Evolutionary conservation across 1,140 invertebrate species (phyloP).

Genomic region (Drosophila ironensis): DNA sequence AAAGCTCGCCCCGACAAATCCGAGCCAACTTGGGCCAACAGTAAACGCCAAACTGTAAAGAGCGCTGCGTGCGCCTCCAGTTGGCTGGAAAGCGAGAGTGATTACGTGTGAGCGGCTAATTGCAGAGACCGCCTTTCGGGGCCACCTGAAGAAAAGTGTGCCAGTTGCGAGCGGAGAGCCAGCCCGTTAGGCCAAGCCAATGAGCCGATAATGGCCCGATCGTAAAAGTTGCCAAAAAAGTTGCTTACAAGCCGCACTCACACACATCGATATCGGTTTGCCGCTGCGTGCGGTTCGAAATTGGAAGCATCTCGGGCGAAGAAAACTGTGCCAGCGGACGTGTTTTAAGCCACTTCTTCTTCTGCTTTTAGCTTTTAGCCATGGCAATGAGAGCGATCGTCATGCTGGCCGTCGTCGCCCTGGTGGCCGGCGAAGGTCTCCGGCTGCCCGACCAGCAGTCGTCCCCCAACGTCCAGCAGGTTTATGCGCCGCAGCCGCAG

Average conservation of each 20-base stretch:
- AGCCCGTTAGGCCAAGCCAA: conserved; percentile 44
- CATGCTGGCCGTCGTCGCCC: conserved; percentile 48
- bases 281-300: conserved; percentile 17
- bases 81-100: conserved; percentile 69
- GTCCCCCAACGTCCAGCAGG: conserved; percentile 70
- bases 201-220: conserved; percentile 38
- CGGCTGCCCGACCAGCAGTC: conserved; percentile 84
- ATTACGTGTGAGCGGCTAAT: conserved; percentile 71
- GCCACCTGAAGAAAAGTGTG: conserved; percentile 34
- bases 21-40: conserved; percentile 33
- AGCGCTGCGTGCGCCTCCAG: conserved; percentile 8
- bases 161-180: conserved; percentile 45
- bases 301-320: conserved; percentile 38
- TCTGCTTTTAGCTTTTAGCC: conserved; percentile 40
- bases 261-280: neutral
- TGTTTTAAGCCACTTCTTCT: conserved; percentile 35
- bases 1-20: conserved; percentile 52
- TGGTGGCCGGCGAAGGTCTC: conserved; percentile 83
- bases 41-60: conserved; percentile 24
- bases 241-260: neutral
- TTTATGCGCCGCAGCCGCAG: conserved; percentile 65
- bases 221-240: conserved; percentile 58
- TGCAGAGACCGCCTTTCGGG: conserved; percentile 13
- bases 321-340: conserved; percentile 23
- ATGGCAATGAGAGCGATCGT: conserved; percentile 58